Evolutionary conservation across 2,797 vertebrate genomes (phyloP).

Genomic region (Pempheris klunzingeri): DNA sequence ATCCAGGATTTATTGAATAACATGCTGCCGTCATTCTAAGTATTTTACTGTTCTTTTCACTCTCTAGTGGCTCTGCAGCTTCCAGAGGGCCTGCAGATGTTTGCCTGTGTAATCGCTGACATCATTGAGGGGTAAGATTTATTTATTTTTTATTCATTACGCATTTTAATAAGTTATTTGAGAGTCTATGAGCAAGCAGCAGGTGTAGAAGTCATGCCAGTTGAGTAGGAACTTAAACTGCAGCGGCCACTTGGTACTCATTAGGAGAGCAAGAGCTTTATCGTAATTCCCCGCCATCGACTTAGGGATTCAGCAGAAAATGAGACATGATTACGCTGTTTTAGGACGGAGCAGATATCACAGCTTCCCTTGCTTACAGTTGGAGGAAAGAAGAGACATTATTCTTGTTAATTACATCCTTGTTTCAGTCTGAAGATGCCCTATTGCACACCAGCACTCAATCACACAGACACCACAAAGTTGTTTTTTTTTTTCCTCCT

Average conservation of each 20-base stretch:
- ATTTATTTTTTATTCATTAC: conserved; percentile 4
- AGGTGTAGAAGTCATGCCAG: conserved; percentile 35
- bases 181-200: conserved; percentile 9
- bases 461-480: conserved; percentile 45
- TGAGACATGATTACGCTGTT: conserved; percentile 65
- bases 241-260: conserved; percentile 53
- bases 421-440: conserved; percentile 60
- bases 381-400: conserved; percentile 70
- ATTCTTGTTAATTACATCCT: conserved; percentile 82
- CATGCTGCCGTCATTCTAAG: conserved; percentile 50
- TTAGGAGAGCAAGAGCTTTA: conserved; percentile 65
- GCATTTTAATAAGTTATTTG: background rate
- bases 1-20: conserved; percentile 60
- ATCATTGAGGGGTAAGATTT: conserved; percentile 92
- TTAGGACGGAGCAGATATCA: conserved; percentile 62
- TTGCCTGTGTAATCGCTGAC: conserved; percentile 95
- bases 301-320: conserved; percentile 71
- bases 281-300: conserved; percentile 64
- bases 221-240: conserved; percentile 33
- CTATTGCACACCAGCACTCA: conserved; percentile 58
- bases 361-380: conserved; percentile 60
- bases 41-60: conserved; percentile 39
- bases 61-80: conserved; percentile 95
- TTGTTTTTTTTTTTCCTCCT: conserved; percentile 3
- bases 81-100: conserved; percentile 98